Evolutionary conservation across 2,113 vertebrate genomes (phyloP).

Genomic region (Hipposideros armiger): DNA sequence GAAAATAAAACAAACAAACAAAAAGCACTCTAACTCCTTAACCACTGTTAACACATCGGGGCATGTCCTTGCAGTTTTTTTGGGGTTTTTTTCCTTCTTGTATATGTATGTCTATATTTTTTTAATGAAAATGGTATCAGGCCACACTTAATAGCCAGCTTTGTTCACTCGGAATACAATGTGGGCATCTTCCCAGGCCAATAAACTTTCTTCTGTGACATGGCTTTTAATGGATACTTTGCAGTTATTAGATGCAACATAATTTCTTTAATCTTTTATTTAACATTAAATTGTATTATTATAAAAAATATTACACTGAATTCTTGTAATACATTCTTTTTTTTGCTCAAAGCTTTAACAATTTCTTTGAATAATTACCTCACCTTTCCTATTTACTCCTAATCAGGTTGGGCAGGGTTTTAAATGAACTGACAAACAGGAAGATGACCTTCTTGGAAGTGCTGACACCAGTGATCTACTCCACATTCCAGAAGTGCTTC

Average conservation of each 20-base stretch:
- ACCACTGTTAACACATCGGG: neutral
- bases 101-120: neutral
- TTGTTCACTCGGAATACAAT: constrained; percentile 8
- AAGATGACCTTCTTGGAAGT: neutral
- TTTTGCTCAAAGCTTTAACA: neutral
- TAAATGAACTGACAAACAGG: neutral
- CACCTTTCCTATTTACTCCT: neutral
- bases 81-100: neutral
- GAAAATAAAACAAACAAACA: neutral
- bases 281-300: neutral
- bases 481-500: neutral
- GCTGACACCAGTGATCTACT: neutral
- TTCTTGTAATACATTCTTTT: neutral
- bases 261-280: constrained; percentile 32
- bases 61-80: neutral
- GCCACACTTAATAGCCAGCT: neutral
- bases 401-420: neutral
- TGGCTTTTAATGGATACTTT: neutral
- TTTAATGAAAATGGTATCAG: constrained; percentile 23
- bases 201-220: neutral
- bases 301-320: neutral
- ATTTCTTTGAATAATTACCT: constrained; percentile 21
- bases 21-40: neutral
- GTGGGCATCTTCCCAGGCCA: neutral
- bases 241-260: neutral